Percentiles rank a stretch among this genome's conserved stretches.
These are phyloP conservation scores for Callyntrura sp. DNA, from an alignment of 2,888 invertebrate genomes.

Conservation along the genomic window DNA sequence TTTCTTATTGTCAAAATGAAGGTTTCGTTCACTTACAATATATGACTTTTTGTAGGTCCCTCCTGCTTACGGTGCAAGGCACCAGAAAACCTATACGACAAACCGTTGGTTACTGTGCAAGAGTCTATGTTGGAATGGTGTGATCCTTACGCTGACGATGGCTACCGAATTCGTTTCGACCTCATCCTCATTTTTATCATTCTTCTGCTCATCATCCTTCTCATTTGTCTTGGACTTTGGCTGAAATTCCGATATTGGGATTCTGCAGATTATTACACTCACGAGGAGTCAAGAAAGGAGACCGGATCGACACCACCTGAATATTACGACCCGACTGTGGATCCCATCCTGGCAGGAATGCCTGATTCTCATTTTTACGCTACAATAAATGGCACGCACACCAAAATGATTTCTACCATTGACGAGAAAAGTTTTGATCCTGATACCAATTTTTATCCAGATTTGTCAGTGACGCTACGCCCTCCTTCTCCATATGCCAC, in stretches of 20 bases:
- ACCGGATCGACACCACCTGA: slow-evolving; percentile 82
- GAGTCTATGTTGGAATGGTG: slow-evolving; percentile 86
- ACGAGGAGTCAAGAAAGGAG: slow-evolving; percentile 89
- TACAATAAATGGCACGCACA: slow-evolving; percentile 77
- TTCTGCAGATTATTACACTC: slow-evolving; percentile 92
- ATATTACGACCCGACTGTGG: slow-evolving; percentile 74
- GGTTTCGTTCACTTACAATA: not conserved
- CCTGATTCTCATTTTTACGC: slow-evolving; percentile 73
- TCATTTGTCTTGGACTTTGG: slow-evolving; percentile 87
- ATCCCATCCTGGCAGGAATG: slow-evolving; percentile 74
- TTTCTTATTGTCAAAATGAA: not conserved
- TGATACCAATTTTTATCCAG: slow-evolving; percentile 76
- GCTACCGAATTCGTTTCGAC: slow-evolving; percentile 87
- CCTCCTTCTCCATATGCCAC: slow-evolving; percentile 76
- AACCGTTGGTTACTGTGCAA: slow-evolving; percentile 85
- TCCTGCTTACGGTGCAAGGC: slow-evolving; percentile 87
- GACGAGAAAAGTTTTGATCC: slow-evolving; percentile 82
- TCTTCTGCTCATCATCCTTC: slow-evolving; percentile 86
- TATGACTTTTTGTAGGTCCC: slow-evolving; percentile 70
- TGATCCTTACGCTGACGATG: slow-evolving; percentile 87
- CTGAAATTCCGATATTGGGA: slow-evolving; percentile 88
- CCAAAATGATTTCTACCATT: slow-evolving; percentile 83
- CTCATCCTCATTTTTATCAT: slow-evolving; percentile 87
- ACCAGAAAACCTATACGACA: slow-evolving; percentile 87
- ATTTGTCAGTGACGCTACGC: slow-evolving; percentile 69